Conservation (phyloP, 2,797 vertebrate species). For the Crenichthys baileyi region DNA sequence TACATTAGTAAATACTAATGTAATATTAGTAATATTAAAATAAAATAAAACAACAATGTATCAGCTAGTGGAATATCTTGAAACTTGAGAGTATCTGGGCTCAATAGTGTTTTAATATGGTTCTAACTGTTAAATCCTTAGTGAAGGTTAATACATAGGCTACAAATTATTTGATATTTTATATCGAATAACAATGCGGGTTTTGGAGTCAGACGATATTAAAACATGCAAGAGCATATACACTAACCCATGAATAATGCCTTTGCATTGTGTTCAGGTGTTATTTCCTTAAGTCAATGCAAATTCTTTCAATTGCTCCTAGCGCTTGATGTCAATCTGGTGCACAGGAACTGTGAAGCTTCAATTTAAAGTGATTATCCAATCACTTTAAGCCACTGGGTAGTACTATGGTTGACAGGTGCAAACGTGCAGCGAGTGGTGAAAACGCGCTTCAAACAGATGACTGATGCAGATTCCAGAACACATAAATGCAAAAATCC, state of each 20-base stretch:
- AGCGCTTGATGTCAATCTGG: neutral
- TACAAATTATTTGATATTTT: neutral
- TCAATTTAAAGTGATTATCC: too few relatives aligned
- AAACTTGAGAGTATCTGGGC: neutral
- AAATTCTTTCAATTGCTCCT: neutral
- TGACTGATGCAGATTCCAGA: too few relatives aligned
- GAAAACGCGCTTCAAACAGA: too few relatives aligned
- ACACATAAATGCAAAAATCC: too few relatives aligned
- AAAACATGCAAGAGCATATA: neutral
- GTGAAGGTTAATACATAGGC: neutral
- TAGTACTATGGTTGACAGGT: too few relatives aligned
- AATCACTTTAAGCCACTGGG: neutral
- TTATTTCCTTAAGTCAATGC: neutral
- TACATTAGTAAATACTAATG: constrained; percentile 5
- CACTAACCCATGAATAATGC: neutral
- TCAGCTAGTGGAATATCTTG: neutral
- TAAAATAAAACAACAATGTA: neutral
- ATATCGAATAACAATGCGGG: neutral
- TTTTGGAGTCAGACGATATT: neutral
- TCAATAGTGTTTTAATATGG: neutral
- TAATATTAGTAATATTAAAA: neutral
- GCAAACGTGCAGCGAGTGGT: too few relatives aligned
- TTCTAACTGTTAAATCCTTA: neutral
- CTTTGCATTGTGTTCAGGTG: neutral
- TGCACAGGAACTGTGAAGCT: neutral